Evolutionary conservation across 1,140 invertebrate genomes (phyloP).

Genomic region (Drosophila nigromelanica): DNA sequence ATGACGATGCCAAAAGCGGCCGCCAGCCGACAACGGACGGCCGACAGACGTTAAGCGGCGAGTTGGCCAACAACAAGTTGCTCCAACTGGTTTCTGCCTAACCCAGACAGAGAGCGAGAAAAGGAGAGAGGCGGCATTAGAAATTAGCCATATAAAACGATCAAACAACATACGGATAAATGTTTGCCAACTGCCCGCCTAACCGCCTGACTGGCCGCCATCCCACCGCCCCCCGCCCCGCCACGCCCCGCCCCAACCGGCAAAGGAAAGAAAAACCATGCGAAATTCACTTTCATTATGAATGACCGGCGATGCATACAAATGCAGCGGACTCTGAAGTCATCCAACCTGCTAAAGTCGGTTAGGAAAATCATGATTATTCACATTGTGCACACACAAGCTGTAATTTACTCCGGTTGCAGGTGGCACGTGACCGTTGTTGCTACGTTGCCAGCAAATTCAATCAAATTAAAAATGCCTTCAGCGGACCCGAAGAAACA

Average conservation of each 20-base stretch:
- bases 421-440: slow-evolving; percentile 32
- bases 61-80: slow-evolving; percentile 43
- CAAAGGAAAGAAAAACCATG: slow-evolving; percentile 55
- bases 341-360: slow-evolving; percentile 73
- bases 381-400: slow-evolving; percentile 9
- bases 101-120: slow-evolving; percentile 10
- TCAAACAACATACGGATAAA: slow-evolving; percentile 7
- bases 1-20: slow-evolving; percentile 75
- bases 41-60: slow-evolving; percentile 6
- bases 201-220: neutral
- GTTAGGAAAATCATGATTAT: slow-evolving; percentile 63
- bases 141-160: slow-evolving; percentile 63
- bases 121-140: slow-evolving; percentile 55
- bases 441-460: neutral
- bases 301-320: slow-evolving; percentile 74
- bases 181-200: slow-evolving; percentile 5
- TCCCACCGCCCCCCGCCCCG: no score
- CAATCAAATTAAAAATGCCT: slow-evolving; percentile 2
- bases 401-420: slow-evolving; percentile 14
- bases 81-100: slow-evolving; percentile 61
- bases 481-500: neutral
- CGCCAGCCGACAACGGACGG: slow-evolving; percentile 1
- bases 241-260: neutral
- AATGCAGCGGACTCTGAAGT: slow-evolving; percentile 60
- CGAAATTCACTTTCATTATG: slow-evolving; percentile 82